Conservation (phyloP, 2,113 vertebrate genomes). For the Bufo gargarizans region DNA sequence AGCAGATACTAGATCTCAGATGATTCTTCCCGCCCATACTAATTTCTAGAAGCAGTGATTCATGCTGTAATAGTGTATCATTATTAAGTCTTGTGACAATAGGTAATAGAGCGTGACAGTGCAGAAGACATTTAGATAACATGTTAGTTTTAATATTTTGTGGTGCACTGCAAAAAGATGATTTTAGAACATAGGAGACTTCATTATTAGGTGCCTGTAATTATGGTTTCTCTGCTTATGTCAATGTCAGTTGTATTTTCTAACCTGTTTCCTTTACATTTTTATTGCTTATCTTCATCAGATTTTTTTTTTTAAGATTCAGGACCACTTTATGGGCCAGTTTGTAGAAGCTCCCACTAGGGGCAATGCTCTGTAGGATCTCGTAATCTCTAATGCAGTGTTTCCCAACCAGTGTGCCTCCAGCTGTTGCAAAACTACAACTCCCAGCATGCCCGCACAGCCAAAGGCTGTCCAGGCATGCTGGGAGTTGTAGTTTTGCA, state of each 20-base stretch:
- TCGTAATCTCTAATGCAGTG: no score
- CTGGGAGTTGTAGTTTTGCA: no score
- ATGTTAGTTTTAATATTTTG: conserved; percentile 20
- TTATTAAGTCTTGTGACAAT: conserved; percentile 10
- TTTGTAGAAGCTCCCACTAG: no score
- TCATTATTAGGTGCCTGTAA: not conserved
- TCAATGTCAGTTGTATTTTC: not conserved
- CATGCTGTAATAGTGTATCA: conserved; percentile 20
- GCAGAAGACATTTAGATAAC: conserved; percentile 14
- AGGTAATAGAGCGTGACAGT: conserved; percentile 24
- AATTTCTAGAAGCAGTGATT: conserved; percentile 21
- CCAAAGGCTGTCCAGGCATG: no score
- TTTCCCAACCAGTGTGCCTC: no score
- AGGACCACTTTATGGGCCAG: no score
- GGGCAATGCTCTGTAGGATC: no score
- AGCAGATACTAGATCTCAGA: not conserved
- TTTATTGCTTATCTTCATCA: no score
- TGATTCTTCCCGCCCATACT: not conserved
- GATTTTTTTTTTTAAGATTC: no score
- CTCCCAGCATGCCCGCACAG: no score
- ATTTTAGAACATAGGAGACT: not conserved
- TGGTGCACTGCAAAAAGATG: not conserved
- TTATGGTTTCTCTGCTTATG: not conserved
- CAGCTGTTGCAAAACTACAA: no score
- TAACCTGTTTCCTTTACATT: not conserved